Evolutionary conservation across 2,113 vertebrate species (phyloP).

Genomic region (Tricholaema leucomelas): DNA sequence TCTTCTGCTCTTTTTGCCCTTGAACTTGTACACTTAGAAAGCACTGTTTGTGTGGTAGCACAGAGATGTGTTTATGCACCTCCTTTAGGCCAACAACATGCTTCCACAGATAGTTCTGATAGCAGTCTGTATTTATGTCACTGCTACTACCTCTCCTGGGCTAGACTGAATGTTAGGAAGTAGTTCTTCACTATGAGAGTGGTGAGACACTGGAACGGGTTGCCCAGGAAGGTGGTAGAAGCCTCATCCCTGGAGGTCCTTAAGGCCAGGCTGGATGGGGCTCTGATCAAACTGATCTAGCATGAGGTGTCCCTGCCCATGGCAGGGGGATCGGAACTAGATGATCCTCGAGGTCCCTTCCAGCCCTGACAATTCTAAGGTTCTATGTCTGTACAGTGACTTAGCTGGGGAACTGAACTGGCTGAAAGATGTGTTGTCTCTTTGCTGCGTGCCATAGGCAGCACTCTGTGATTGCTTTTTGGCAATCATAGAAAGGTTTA

Average conservation of each 20-base stretch:
- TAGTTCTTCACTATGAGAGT: too few relatives aligned
- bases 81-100: background rate
- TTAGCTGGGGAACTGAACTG: background rate
- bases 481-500: background rate
- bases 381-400: background rate
- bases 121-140: background rate
- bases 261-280: too few relatives aligned
- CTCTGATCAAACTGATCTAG: too few relatives aligned
- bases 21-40: background rate
- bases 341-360: too few relatives aligned
- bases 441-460: background rate
- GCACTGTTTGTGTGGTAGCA: background rate
- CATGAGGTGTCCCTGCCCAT: too few relatives aligned
- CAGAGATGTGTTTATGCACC: background rate
- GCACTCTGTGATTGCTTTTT: background rate
- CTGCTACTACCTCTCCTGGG: background rate
- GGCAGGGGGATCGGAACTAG: too few relatives aligned
- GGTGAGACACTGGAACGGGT: too few relatives aligned
- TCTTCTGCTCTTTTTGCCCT: background rate
- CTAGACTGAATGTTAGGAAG: background rate
- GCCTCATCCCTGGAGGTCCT: too few relatives aligned
- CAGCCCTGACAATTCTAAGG: too few relatives aligned
- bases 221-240: too few relatives aligned
- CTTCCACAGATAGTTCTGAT: background rate
- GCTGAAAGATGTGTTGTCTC: background rate